These are phyloP conservation scores for Aurelia sp. DNA, from an alignment of 30 jellyfish, hydroid and myxozoan genomes.

Conservation along the genomic window DNA sequence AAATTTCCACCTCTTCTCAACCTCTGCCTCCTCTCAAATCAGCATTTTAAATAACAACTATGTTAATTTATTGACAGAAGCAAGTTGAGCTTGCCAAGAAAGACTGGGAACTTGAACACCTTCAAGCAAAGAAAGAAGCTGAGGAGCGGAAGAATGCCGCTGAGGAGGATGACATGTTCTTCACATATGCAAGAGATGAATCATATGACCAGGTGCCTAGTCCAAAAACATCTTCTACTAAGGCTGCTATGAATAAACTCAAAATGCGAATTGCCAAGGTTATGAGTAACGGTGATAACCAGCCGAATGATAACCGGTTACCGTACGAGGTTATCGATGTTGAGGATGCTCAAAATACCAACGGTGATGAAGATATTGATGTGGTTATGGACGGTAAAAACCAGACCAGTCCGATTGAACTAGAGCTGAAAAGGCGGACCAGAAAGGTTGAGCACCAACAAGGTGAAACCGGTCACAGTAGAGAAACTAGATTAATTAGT, in stretches of 20 bases:
- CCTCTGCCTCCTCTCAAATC: too few relatives aligned
- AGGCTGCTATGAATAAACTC: conserved; percentile 14
- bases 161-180: conserved; percentile 98
- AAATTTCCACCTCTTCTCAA: too few relatives aligned
- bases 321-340: conserved; percentile 21
- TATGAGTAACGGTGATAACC: conserved; percentile 18
- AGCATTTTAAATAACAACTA: too few relatives aligned
- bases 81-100: conserved; percentile 86
- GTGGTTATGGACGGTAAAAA: conserved; percentile 23
- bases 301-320: conserved; percentile 1
- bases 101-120: conserved; percentile 98
- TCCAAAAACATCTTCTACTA: conserved; percentile 25
- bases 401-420: conserved; percentile 15
- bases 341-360: conserved; percentile 3
- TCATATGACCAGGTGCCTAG: conserved; percentile 87
- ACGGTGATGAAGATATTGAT: conserved; percentile 34
- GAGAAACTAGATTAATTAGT: too few relatives aligned
- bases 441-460: background rate
- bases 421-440: background rate
- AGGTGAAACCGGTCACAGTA: too few relatives aligned
- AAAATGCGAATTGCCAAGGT: conserved; percentile 33
- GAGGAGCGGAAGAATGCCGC: conserved; percentile 96
- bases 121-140: conserved; percentile 95
- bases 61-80: conserved; percentile 15
- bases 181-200: conserved; percentile 92